phyloP scores from a whole-genome alignment of 2,797 vertebrate species.

The Protosalanx chinensis region DNA sequence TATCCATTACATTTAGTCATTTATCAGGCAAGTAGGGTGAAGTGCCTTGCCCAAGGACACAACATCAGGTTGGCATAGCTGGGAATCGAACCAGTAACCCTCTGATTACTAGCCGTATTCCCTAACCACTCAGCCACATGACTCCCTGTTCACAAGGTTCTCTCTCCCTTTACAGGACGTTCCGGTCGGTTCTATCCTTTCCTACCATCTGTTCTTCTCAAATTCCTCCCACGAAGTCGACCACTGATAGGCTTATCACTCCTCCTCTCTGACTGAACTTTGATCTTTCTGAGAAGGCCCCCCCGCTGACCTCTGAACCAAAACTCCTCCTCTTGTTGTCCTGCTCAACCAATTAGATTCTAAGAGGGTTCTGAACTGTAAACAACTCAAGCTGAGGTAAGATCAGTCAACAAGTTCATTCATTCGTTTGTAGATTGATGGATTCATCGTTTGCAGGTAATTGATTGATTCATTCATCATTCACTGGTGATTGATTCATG shows the following conservation, averaged over 20 bases:
- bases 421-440: too few species aligned
- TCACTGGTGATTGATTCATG: neutral
- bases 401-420: neutral
- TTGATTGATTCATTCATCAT: neutral
- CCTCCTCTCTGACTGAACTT: slow-evolving; percentile 60
- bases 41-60: too few species aligned
- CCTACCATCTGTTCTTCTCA: slow-evolving; percentile 41
- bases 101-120: too few species aligned
- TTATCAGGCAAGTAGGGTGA: too few species aligned
- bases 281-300: slow-evolving; percentile 51
- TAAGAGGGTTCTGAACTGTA: slow-evolving; percentile 9
- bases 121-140: too few species aligned
- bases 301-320: slow-evolving; percentile 18
- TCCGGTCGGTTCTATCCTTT: neutral
- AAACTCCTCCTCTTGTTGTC: slow-evolving; percentile 25
- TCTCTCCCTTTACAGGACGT: neutral
- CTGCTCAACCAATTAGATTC: slow-evolving; percentile 39
- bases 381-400: slow-evolving; percentile 43
- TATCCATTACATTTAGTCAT: too few species aligned
- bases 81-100: too few species aligned
- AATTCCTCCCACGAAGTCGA: slow-evolving; percentile 18
- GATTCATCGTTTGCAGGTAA: too few species aligned
- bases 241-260: slow-evolving; percentile 64
- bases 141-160: neutral
- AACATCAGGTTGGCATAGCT: too few species aligned